Evolutionary conservation across 2,113 vertebrate genomes (phyloP).

Genomic region (Anguilla rostrata): DNA sequence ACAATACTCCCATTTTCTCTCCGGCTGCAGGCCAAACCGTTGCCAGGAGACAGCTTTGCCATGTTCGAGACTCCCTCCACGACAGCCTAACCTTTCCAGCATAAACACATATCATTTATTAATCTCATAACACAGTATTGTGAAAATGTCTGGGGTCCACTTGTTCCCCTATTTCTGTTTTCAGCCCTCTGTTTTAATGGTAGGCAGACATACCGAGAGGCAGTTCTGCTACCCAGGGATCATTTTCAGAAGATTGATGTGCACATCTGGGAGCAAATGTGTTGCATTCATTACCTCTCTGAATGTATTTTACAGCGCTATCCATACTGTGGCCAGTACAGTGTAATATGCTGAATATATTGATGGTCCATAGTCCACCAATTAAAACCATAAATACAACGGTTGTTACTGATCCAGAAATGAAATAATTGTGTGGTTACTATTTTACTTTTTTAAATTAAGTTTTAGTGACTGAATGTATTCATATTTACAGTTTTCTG

Average conservation of each 20-base stretch:
- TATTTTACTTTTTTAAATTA: neutral
- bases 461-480: neutral
- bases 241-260: conserved; percentile 10
- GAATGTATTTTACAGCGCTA: conserved; percentile 6
- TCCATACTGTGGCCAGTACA: neutral
- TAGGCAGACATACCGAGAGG: neutral
- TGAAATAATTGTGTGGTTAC: neutral
- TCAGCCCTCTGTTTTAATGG: conserved; percentile 17
- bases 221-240: conserved; percentile 2
- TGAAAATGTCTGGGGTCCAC: conserved; percentile 14
- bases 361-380: neutral
- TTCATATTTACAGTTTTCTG: neutral
- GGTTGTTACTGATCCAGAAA: too few species aligned
- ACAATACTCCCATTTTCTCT: conserved; percentile 40
- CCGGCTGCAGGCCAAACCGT: conserved; percentile 36
- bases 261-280: conserved; percentile 4
- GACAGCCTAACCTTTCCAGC: conserved; percentile 23
- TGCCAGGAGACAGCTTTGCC: conserved; percentile 36
- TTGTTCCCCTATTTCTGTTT: conserved; percentile 29
- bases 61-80: conserved; percentile 30
- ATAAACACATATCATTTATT: conserved; percentile 50
- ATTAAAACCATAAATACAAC: neutral
- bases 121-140: conserved; percentile 42
- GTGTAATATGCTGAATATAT: neutral
- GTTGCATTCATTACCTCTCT: conserved; percentile 9